Percentiles rank a stretch among this genome's conserved stretches.
phyloP scores from a whole-genome alignment of 2,113 vertebrate genomes.

The Epinephelus fuscoguttatus region DNA sequence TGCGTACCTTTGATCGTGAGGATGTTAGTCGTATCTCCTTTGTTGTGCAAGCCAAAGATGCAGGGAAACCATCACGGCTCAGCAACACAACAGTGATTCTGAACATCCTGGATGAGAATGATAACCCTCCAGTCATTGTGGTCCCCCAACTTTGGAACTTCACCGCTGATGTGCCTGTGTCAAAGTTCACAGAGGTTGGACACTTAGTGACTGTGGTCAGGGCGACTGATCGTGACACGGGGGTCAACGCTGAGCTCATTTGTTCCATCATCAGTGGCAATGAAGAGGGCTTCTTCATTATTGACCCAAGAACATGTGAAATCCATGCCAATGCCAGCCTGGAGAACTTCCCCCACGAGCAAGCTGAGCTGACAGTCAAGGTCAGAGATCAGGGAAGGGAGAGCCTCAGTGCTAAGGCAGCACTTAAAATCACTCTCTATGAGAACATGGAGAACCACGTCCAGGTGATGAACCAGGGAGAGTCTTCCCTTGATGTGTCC shows the following conservation, averaged over 20 bases:
- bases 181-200: constrained; percentile 89
- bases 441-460: constrained; percentile 88
- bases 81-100: constrained; percentile 92
- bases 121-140: constrained; percentile 92
- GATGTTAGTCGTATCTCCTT: constrained; percentile 93
- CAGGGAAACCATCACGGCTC: constrained; percentile 87
- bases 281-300: constrained; percentile 90
- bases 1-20: constrained; percentile 95
- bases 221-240: constrained; percentile 93
- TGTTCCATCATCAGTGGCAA: constrained; percentile 91
- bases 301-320: constrained; percentile 93
- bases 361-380: constrained; percentile 87
- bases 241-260: constrained; percentile 93
- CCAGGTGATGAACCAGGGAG: constrained; percentile 80
- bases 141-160: constrained; percentile 91
- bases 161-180: constrained; percentile 90
- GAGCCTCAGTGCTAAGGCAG: constrained; percentile 90
- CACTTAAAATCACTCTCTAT: constrained; percentile 88
- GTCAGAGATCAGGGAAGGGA: constrained; percentile 94
- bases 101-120: constrained; percentile 95
- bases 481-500: constrained; percentile 87
- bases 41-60: constrained; percentile 93
- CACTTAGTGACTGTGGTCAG: constrained; percentile 89
- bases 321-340: constrained; percentile 92
- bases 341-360: constrained; percentile 85